Evolutionary conservation across 2,888 invertebrate genomes (phyloP).

Genomic region (Leptinotarsa rubiginosa): DNA sequence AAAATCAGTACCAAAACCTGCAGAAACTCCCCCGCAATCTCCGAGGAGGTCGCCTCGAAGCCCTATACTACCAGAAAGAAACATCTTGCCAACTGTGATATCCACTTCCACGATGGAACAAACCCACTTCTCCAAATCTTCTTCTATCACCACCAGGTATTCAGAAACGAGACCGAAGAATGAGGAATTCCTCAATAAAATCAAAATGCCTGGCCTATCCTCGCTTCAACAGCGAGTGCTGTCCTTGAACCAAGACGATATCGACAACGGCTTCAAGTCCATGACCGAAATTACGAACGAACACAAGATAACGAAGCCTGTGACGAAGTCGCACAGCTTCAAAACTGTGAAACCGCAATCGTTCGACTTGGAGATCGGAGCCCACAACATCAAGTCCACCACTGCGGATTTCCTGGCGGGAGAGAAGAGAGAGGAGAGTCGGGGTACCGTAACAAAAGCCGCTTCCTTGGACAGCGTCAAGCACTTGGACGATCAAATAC

Average conservation of each 20-base stretch:
- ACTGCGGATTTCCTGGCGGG: conserved; percentile 39
- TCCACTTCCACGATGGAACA: conserved; percentile 40
- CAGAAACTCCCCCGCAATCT: conserved; percentile 45
- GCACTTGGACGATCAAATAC: conserved; percentile 67
- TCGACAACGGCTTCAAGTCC: conserved; percentile 60
- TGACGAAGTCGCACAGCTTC: conserved; percentile 81
- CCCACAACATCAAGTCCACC: conserved; percentile 18
- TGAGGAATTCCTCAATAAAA: conserved; percentile 58
- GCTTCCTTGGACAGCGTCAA: conserved; percentile 72
- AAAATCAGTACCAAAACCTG: conserved; percentile 21
- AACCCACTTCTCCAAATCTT: conserved; percentile 31
- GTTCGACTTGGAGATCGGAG: conserved; percentile 35
- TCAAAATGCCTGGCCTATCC: conserved; percentile 69
- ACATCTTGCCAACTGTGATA: conserved; percentile 48
- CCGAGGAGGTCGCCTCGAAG: conserved; percentile 40
- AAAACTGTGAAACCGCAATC: conserved; percentile 67
- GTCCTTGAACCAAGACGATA: conserved; percentile 62
- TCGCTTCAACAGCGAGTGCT: conserved; percentile 70
- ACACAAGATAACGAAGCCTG: conserved; percentile 66
- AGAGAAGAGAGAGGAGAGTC: conserved; percentile 41
- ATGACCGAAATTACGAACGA: conserved; percentile 58
- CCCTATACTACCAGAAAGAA: conserved; percentile 27
- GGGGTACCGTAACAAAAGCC: conserved; percentile 57
- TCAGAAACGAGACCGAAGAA: conserved; percentile 43
- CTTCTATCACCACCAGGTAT: conserved; percentile 40